Evolutionary conservation across 2,797 vertebrate species (phyloP), one percentile per base, ranked within the genome.

Genomic region (Tamandua tetradactyla): DNA sequence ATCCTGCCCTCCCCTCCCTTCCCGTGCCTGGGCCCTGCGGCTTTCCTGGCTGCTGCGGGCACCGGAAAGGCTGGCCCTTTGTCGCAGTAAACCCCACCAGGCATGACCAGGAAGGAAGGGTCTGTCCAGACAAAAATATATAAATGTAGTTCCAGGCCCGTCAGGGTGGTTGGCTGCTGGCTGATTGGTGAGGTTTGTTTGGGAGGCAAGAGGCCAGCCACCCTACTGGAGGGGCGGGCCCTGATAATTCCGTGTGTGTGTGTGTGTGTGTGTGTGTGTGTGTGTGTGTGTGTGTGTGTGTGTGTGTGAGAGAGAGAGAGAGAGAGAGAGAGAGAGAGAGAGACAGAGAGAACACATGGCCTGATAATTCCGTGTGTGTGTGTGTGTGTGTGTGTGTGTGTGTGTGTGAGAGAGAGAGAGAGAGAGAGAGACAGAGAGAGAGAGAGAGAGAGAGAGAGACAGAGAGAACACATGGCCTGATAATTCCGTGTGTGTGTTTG

Each of bases 61-160:
- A 22, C n/a, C 23, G 1, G 17, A 4, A 66, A 84, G 89, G 86
- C 90, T 8, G 32, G 66, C 47, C 72, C 75, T 87, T 87, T 76
- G 93, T 92, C 74, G 7, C 5, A 79, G 44, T 85, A 40, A 62
- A 30, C n/a, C 74, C 44, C 0, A 0, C 55, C 83, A 80, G 95
- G 94, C 32, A 0, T 42, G 55, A 88, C 69, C 87, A 76, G 89
- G 86, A 89, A 89, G 94, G 90, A 57, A 91, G 93, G 75, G 69
- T 72, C 80, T 89, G 87, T 85, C 0, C 2, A 66, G 95, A 86
- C 84, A 81, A 84, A 94, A 95, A 47, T 75, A 87, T 12, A 94
- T 27, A 85, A 91, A 83, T 61, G 86, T 57, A 66, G 89, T 93
- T 91, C 61, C 72, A 79, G 91, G 86, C 75, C 79, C 91, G 62